Evolutionary conservation across 2,888 invertebrate genomes (phyloP), one percentile per base, ranked within the genome.

Genomic region (Tipula lateralis): DNA sequence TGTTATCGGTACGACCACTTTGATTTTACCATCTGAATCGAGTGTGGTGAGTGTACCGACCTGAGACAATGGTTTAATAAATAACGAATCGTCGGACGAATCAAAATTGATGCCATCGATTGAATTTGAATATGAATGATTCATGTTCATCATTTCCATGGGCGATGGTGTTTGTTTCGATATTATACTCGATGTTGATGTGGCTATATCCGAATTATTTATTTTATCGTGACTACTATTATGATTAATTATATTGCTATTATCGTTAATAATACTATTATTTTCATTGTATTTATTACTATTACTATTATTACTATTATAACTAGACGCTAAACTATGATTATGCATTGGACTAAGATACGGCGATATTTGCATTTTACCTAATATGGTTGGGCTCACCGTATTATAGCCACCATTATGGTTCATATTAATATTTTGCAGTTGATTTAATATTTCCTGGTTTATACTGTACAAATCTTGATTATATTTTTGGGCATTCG

Each of bases 51-150:
- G 87, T 1, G 93, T 92, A 0, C 92, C 93, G 86, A 92, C 92
- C 87, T 94, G 93, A 5, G 93, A 93, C 80, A 94, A 88, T 0
- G 94, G 94, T 89, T 94, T 93, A 85, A 94, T 94, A 87, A 94
- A 94, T 16, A 93, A 92, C n/a, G 91, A 91, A 85, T 91, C 91
- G 85, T 92, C 92, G 13, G 92, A 91, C 4, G 90, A 90, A n/a
- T 91, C 91, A 5, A 91, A 90, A 86, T 90, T 90, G 86, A 89
- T 90, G 16, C 89, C 85, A 81, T 86, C 85, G 84, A 88, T 86
- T 84, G 89, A 88, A 82, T 88, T 88, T 2, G 89, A 88, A 85
- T 88, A 90, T 13, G 90, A 90, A 85, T 89, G 90, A 85, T 88
- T 90, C 83, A 83, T 83, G 24, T 66, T 6, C 9, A 90, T 86